Evolutionary conservation across 2,797 vertebrate genomes (phyloP).

Genomic region (Podarcis lilfordi): DNA sequence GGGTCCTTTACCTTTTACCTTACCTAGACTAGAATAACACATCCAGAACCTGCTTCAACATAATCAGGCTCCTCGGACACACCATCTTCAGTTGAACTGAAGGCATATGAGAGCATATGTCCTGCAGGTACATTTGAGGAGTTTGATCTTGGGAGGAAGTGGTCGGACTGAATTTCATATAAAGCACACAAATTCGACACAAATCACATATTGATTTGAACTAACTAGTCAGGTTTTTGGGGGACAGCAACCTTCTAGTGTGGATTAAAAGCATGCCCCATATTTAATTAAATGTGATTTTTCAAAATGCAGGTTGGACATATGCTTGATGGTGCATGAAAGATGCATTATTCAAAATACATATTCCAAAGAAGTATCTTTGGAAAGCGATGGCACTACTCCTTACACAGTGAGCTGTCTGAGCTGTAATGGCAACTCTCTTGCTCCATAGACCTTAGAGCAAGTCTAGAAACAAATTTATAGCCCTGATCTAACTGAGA

Average conservation of each 20-base stretch:
- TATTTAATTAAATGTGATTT: background rate
- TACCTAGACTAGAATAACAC: too few relatives aligned
- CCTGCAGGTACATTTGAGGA: too few relatives aligned
- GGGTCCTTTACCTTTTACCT: too few relatives aligned
- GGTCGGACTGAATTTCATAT: background rate
- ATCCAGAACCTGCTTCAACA: too few relatives aligned
- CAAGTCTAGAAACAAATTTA: background rate
- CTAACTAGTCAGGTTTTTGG: background rate
- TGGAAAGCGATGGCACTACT: background rate
- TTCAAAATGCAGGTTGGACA: background rate
- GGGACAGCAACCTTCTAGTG: background rate
- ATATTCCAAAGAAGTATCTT: background rate
- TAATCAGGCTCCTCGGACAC: too few relatives aligned
- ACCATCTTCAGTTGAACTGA: too few relatives aligned
- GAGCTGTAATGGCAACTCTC: background rate
- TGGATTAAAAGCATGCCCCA: background rate
- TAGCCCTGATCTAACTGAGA: background rate
- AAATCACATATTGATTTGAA: background rate
- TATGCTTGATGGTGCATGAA: background rate
- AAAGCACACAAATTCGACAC: too few relatives aligned
- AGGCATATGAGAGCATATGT: too few relatives aligned
- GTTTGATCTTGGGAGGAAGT: background rate
- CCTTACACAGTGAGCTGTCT: background rate
- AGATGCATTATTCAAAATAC: background rate
- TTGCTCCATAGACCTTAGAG: background rate